Percentiles rank a stretch among this genome's conserved stretches.
Evolutionary conservation across 2,113 vertebrate genomes (phyloP).

Genomic region (Ancistrus triradiatus): DNA sequence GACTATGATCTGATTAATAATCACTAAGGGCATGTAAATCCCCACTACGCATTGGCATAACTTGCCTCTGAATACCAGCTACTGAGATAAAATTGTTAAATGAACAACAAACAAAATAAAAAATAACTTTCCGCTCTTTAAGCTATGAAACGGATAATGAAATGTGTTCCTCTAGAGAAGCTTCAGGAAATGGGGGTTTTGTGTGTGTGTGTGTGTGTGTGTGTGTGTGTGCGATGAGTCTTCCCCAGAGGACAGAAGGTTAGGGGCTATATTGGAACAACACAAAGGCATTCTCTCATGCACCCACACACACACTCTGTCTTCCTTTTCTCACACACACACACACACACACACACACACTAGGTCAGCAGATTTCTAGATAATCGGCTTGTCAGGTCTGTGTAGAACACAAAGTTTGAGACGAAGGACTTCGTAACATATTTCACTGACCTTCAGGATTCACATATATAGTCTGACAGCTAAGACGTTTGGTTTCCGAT

Average conservation of each 20-base stretch:
- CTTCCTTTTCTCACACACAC: not conserved
- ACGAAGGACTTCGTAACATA: constrained; percentile 39
- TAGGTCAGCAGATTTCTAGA: constrained; percentile 38
- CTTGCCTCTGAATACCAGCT: no score
- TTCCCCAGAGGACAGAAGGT: constrained; percentile 36
- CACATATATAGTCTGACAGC: no score
- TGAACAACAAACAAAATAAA: constrained; percentile 6
- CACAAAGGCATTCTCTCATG: constrained; percentile 43
- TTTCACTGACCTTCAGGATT: no score
- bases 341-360: constrained; percentile 18
- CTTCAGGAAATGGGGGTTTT: constrained; percentile 22
- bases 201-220: constrained; percentile 24
- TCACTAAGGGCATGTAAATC: no score
- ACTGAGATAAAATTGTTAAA: no score
- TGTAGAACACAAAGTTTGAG: constrained; percentile 34
- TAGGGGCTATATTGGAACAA: constrained; percentile 42
- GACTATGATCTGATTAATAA: no score
- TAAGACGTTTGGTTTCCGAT: no score
- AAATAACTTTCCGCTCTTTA: constrained; percentile 9
- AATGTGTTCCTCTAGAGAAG: constrained; percentile 29
- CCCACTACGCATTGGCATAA: no score
- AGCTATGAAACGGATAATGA: constrained; percentile 26
- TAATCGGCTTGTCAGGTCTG: constrained; percentile 37
- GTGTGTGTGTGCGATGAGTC: constrained; percentile 17
- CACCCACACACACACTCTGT: constrained; percentile 30